Evolutionary conservation across 2,113 vertebrate genomes (phyloP), one percentile per base, ranked within the genome.

Genomic region (Nycticryphes semicollaris): DNA sequence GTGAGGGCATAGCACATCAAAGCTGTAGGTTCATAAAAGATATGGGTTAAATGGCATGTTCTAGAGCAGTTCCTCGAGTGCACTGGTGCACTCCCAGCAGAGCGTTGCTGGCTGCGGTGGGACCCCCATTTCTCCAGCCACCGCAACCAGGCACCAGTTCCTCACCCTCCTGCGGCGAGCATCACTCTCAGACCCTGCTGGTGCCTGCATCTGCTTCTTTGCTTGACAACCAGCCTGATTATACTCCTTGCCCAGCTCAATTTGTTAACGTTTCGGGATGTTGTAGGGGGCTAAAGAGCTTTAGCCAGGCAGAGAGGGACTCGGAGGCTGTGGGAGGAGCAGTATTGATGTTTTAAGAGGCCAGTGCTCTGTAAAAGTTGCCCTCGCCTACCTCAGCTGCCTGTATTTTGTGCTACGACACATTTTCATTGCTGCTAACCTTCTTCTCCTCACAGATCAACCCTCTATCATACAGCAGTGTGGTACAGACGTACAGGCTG

Each of bases 401-500:
- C 73, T 21, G 14, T 28, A n/a, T 35, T 43, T 63, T 63, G 37
- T 33, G 4, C 67, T 39, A 23, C 33, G 13, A 23, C 37, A 2
- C 2, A 1, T 39, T 93, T 77, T 85, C 35, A n/a, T 59, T 86
- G 54, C 56, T 45, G 20, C 41, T 89, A 1, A 74, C 63, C 37
- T 67, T 81, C 51, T 21, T 53, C 45, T 76, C 39, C 39, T 28
- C 43, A 12, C 95, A 99, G 99, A 99, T 99, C 51, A 99, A 99
- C 94, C 99, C 99, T 3, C 95, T 99, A 45, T 97, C 98, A 9
- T 98, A 97, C 5, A 76, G 98, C 87, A 86, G 73, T 0, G 99
- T 99, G 97, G 89, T 99, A 5, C 97, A 97, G 93, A 98, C 91
- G 1, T 99, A 99, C 97, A 98, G 98, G 77, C 98, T 98, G 41